Conservation (phyloP, 2,113 vertebrate genomes). For the Castor canadensis region DNA sequence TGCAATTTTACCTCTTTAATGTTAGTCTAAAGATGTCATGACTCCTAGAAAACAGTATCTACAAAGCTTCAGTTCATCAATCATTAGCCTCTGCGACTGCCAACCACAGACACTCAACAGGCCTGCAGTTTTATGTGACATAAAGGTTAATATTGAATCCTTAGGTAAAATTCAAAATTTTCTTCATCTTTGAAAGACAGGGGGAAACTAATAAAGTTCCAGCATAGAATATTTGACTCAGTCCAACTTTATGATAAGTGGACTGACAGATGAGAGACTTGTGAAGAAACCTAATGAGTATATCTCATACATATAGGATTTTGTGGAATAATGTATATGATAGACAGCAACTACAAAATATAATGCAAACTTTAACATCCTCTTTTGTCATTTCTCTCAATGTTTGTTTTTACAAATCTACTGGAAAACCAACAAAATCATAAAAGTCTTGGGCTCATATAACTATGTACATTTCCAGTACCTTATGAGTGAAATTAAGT, state of each 20-base stretch:
- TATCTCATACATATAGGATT: background rate
- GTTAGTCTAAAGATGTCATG: conserved; percentile 34
- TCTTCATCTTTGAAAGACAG: conserved; percentile 67
- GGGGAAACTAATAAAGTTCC: conserved; percentile 64
- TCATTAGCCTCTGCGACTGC: conserved; percentile 67
- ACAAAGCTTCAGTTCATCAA: conserved; percentile 59
- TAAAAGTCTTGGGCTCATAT: background rate
- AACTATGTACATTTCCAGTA: background rate
- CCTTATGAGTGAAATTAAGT: background rate
- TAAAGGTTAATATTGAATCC: conserved; percentile 72
- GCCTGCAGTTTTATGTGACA: conserved; percentile 64
- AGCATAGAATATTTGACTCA: conserved; percentile 54
- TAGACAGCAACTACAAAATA: background rate
- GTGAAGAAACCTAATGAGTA: background rate
- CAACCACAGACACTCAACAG: conserved; percentile 64
- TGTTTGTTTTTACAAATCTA: background rate
- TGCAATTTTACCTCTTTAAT: conserved; percentile 58
- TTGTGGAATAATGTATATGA: background rate
- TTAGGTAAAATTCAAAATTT: conserved; percentile 73
- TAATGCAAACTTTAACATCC: background rate
- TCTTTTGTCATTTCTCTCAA: background rate
- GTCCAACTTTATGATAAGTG: conserved; percentile 27
- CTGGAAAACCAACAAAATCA: background rate
- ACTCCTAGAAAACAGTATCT: conserved; percentile 38
- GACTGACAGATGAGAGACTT: background rate